Evolutionary conservation across 1,140 invertebrate species (phyloP), one percentile per base, ranked within the genome.

Genomic region (Drosophila sturtevanti): DNA sequence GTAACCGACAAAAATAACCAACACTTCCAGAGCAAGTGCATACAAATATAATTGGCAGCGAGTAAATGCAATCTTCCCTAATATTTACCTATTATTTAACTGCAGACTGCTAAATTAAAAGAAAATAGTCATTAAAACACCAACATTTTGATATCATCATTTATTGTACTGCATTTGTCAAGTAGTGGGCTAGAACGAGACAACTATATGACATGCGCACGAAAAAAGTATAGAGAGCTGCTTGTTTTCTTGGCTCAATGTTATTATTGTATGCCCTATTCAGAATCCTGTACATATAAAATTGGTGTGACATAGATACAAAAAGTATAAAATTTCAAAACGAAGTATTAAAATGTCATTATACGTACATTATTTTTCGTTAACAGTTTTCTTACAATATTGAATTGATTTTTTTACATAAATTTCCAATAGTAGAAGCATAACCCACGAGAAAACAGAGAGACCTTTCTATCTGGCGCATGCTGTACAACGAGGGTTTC

Each of bases 401-500:
- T 2, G 0, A 10, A 9, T 10, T 16, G 18, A 27, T 18, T 14
- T 31, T 16, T 16, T 27, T 4, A 14, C 6, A 55, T 1, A 55
- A 31, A 34, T 11, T 34, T 56, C 0, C 4, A 11, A 16, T 56
- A 56, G 1, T 1, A 16, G 14, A 18, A 10, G 16, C 54, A 55
- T 16, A 34, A 7, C 1, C 22, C 7, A 5, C 37, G 22, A 18
- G 18, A 12, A 4, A 54, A 22, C 0, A n/a, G 7, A 54, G 2
- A 77, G 55, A 31, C 68, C 24, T 0, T 12, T 7, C 16, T 27
- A 21, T 27, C 66, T 64, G 85, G 81, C 27, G 69, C 44, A 74
- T n/a, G 41, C 48, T 38, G 66, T 60, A 67, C 74, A 77, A 86
- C 81, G 81, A 85, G 81, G 81, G 81, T 85, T 78, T 63, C 81